phyloP scores from a whole-genome alignment of 1,140 invertebrate species.

The Drosophila neocordata region DNA sequence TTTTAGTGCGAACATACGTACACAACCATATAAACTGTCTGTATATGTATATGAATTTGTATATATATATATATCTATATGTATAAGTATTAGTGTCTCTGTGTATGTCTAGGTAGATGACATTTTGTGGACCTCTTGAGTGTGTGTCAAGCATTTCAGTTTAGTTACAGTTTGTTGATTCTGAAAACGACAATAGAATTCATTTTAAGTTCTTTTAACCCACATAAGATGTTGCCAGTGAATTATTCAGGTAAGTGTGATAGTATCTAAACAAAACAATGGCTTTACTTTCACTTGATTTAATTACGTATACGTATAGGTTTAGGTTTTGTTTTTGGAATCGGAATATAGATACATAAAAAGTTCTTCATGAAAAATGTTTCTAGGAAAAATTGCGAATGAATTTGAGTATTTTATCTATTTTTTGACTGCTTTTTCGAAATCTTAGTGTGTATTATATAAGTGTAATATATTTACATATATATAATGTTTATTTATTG shows the following conservation, averaged over 20 bases:
- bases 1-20: constrained; percentile 10
- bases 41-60: not conserved
- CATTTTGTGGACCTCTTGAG: constrained; percentile 53
- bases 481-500: no score
- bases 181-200: constrained; percentile 80
- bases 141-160: constrained; percentile 35
- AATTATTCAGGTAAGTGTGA: constrained; percentile 8
- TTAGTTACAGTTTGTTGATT: constrained; percentile 81
- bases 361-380: no score
- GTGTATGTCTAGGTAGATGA: constrained; percentile 17
- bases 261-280: not conserved
- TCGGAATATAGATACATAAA: no score
- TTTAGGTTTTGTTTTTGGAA: no score
- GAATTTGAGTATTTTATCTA: no score
- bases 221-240: not conserved
- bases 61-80: not conserved
- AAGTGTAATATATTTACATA: no score
- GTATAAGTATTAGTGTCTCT: not conserved
- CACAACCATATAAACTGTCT: not conserved
- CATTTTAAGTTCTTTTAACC: constrained; percentile 38
- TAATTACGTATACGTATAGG: not conserved
- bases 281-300: not conserved
- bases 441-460: no score
- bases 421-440: no score
- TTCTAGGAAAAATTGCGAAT: no score